Conservation (phyloP, 2,113 vertebrate species). For the Xiphias gladius region DNA sequence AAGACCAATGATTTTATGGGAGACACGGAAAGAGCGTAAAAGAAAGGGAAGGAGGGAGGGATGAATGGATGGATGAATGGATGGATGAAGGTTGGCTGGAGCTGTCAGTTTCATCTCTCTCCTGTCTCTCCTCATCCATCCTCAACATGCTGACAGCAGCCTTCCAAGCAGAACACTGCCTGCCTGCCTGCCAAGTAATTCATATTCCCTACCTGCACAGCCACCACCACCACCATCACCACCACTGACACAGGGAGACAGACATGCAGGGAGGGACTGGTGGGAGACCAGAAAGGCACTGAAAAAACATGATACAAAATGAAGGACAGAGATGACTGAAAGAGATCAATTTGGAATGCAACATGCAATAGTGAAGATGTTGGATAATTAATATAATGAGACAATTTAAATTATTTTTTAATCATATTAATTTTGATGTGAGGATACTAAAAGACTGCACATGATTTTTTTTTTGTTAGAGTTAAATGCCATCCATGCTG, state of each 20-base stretch:
- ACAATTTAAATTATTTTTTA: not conserved
- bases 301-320: conserved; percentile 1
- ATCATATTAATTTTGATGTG: not conserved
- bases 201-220: conserved; percentile 82
- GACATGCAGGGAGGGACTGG: conserved; percentile 33
- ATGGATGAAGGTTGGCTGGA: conserved; percentile 74
- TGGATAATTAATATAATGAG: conserved; percentile 2
- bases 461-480: not conserved
- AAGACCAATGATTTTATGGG: conserved; percentile 44
- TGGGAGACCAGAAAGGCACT: conserved; percentile 19
- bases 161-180: conserved; percentile 82
- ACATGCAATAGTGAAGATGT: conserved; percentile 5
- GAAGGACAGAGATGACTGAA: not conserved
- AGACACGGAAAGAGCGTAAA: conserved; percentile 28
- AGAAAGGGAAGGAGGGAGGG: conserved; percentile 1
- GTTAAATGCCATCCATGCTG: not conserved
- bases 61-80: conserved; percentile 52
- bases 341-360: not conserved
- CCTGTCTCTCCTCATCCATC: conserved; percentile 83
- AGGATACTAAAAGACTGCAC: not conserved
- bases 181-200: conserved; percentile 83
- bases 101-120: conserved; percentile 82
- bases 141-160: conserved; percentile 80
- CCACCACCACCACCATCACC: conserved; percentile 35
- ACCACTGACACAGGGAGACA: conserved; percentile 52